Base-by-base conservation (phyloP, 1,140 invertebrate genomes). In the Apis dorsata region DNA sequence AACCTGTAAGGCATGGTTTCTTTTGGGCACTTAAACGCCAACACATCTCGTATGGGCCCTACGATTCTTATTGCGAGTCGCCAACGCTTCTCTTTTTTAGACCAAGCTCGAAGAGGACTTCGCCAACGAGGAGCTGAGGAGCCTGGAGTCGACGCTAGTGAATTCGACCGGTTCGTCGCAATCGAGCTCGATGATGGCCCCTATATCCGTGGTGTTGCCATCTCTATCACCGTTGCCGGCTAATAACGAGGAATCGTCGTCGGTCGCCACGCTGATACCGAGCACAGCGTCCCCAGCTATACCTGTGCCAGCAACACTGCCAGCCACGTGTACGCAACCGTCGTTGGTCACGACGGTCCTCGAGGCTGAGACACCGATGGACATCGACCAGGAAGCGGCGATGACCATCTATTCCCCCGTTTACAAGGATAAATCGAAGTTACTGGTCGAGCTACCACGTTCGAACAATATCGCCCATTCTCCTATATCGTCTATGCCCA, bases 1-100 rank as follows among this genome's bases (percentile, higher is more conserved):
- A 93, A 94, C 92, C 93, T 94, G 93, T 94, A 94, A 94, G 93
- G 93, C 93, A 94, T 94, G 93, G 90, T 94, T 94, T 93, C 91
- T 92, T 94, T 93, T 93, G 90, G 90, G 91, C 85, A 91, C 83
- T 90, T 88, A 89, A 87, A 88, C 81, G 87, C 86, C 87, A 83
- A 53, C 74, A 77, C 65, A 44, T 44, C 55, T 86, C 69, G n/a
- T 74, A 68, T 53, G 74, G 74, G 73, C 59, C 13, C 65, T 81
- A 82, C 59, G 71, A 86, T 88, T 82, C 81, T 88, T 83, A 89
- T 70, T 80, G 79, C 82, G 59, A 82, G 34, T 78, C 79, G 76
- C 55, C 76, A 83, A 85, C 69, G 62, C 70, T 88, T 91, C 74
- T 86, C 51, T 91, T 88, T 92, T 92, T 85, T 88, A 93, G 92